Evolutionary conservation across 1,140 invertebrate species (phyloP).

Genomic region (Nasonia vitripennis): DNA sequence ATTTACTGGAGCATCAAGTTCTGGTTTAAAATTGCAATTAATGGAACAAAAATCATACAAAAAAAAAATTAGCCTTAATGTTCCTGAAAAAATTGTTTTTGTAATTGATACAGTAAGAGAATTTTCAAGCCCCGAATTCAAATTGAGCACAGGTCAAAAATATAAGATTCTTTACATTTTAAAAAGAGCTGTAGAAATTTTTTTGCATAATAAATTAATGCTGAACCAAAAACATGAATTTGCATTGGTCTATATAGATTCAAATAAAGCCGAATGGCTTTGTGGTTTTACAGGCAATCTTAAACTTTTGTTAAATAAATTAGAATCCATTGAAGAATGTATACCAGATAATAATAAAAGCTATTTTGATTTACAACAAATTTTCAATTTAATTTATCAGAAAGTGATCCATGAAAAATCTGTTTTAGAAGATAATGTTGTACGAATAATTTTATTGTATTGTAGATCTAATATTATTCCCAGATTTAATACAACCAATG

Average conservation of each 20-base stretch:
- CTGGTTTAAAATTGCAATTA: neutral
- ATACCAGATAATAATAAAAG: neutral
- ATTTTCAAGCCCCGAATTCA: neutral
- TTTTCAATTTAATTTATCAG: slow-evolving; percentile 24
- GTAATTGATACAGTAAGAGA: slow-evolving; percentile 25
- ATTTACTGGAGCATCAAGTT: neutral
- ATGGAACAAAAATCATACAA: neutral
- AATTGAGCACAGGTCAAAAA: neutral
- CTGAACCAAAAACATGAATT: slow-evolving; percentile 34
- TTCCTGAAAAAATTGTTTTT: slow-evolving; percentile 39
- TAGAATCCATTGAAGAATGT: slow-evolving; percentile 12
- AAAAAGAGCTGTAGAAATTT: slow-evolving; percentile 30
- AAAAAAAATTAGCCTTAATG: neutral
- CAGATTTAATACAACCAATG: neutral
- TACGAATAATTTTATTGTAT: slow-evolving; percentile 37
- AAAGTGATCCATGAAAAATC: neutral
- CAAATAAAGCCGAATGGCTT: slow-evolving; percentile 9
- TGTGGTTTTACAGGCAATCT: slow-evolving; percentile 4
- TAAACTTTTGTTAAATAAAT: slow-evolving; percentile 23
- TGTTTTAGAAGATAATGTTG: neutral
- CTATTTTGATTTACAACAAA: slow-evolving; percentile 25
- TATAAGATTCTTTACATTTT: neutral
- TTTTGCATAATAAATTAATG: slow-evolving; percentile 29
- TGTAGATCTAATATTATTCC: slow-evolving; percentile 20
- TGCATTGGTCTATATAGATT: slow-evolving; percentile 11